Base-by-base conservation (phyloP, 2,797 vertebrate species). In the Chaetodon trifasciatus region DNA sequence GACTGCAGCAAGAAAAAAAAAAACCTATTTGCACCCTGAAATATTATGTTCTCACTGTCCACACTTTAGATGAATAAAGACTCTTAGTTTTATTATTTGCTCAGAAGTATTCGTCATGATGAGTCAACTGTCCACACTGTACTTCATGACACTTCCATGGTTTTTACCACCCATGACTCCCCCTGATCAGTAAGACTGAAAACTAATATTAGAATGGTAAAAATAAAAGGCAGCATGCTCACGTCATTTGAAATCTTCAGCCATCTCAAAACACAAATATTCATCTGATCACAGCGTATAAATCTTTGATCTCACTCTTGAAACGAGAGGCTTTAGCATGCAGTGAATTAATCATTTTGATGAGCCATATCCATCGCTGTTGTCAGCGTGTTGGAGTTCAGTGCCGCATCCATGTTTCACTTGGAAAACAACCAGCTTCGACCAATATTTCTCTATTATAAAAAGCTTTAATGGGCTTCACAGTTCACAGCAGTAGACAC, bases 101-200 rank as follows among this genome's bases (percentile, higher is more conserved):
- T 49, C 37, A 24, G 32, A n/a, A 32, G 8, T 46, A n/a, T 46
- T 46, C 39, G 24, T 46, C 60, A 19, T 47, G 47, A 37, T 0
- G 16, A n/a, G 50, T 17, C 12, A 40, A 28, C 16, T 37, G 10
- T 60, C 49, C 15, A 16, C 60, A 37, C 5, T 28, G 32, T 15
- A 55, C 23, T 32, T 44, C 23, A 19, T 53, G 57, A 65, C 67
- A 64, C 32, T 12, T 17, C 55, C 50, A 24, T 62, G 28, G 28
- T 32, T 78, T 72, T 61, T 73, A 72, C 73, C 78, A 73, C 70
- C 53, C 64, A 65, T 67, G 70, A 67, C 61, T 55, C 19, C 16
- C 12, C 70, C 47, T 3, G n/a, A 61, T 65, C 21, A 39, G 57
- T 46, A 46, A 70, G 32, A 37, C 63, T 8, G 24, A 32, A 50